Conservation (phyloP, 2,888 invertebrate genomes). For the Brenthis hecate region DNA sequence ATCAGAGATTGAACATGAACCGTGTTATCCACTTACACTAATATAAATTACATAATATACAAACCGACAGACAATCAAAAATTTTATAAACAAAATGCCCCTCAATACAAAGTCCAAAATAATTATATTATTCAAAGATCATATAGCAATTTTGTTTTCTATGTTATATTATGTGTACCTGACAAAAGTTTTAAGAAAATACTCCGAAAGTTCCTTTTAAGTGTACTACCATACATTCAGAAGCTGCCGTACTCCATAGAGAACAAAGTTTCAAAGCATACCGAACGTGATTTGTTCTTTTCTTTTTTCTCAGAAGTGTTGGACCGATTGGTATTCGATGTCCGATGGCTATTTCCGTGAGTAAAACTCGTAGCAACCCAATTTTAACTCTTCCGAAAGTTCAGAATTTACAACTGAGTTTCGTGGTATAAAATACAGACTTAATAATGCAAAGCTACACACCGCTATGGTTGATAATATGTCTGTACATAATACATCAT, state of each 20-base stretch:
- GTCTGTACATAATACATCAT: too few relatives aligned
- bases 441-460: slow-evolving; percentile 7
- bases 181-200: not conserved
- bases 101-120: too few relatives aligned
- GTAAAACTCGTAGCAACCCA: slow-evolving; percentile 16
- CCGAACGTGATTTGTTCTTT: slow-evolving; percentile 26
- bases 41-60: too few relatives aligned
- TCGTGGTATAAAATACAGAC: slow-evolving; percentile 7
- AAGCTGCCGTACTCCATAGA: slow-evolving; percentile 7
- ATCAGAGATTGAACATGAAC: too few relatives aligned
- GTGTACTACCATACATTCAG: slow-evolving; percentile 4
- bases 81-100: too few relatives aligned
- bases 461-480: not conserved
- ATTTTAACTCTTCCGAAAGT: slow-evolving; percentile 11
- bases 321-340: slow-evolving; percentile 29
- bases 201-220: not conserved
- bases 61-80: too few relatives aligned
- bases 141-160: not conserved
- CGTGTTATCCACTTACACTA: too few relatives aligned
- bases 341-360: slow-evolving; percentile 23
- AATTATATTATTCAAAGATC: too few relatives aligned
- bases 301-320: slow-evolving; percentile 18
- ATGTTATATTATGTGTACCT: not conserved
- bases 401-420: slow-evolving; percentile 11
- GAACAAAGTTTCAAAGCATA: slow-evolving; percentile 27